phyloP scores from a whole-genome alignment of 2,113 vertebrate species.

The Rhea pennata region DNA sequence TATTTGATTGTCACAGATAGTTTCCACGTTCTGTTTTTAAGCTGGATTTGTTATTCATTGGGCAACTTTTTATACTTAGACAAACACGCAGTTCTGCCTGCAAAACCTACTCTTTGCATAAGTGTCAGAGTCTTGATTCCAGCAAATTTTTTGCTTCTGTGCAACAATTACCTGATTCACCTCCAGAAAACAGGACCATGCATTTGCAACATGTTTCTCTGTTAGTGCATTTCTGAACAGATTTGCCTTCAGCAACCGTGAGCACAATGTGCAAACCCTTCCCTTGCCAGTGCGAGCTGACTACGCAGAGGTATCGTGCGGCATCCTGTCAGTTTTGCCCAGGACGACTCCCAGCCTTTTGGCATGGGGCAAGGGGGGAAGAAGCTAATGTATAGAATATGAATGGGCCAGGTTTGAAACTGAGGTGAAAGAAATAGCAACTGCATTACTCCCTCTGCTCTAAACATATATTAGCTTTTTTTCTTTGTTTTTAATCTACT shows the following conservation, averaged over 20 bases:
- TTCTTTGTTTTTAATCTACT: background rate
- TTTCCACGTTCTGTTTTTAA: background rate
- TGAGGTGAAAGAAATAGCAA: background rate
- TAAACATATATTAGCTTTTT: background rate
- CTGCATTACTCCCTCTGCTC: background rate
- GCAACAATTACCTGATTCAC: background rate
- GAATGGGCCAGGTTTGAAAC: background rate
- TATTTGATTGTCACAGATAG: background rate
- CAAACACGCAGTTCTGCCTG: background rate
- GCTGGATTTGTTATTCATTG: background rate
- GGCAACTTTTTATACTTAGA: background rate
- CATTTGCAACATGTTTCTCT: background rate
- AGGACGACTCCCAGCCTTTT: background rate
- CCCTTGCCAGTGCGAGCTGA: background rate
- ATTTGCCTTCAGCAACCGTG: background rate
- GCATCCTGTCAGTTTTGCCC: background rate
- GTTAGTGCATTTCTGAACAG: background rate
- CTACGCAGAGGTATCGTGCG: conserved; percentile 14
- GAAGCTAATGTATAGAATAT: background rate
- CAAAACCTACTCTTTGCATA: conserved; percentile 12
- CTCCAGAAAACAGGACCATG: background rate
- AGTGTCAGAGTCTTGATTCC: conserved; percentile 27
- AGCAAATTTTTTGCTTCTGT: background rate
- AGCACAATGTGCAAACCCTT: background rate
- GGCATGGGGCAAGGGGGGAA: background rate